Percentiles rank a stretch among this genome's conserved stretches.
Conservation (phyloP, 2,797 vertebrate genomes). For the Nothura maculosa region DNA sequence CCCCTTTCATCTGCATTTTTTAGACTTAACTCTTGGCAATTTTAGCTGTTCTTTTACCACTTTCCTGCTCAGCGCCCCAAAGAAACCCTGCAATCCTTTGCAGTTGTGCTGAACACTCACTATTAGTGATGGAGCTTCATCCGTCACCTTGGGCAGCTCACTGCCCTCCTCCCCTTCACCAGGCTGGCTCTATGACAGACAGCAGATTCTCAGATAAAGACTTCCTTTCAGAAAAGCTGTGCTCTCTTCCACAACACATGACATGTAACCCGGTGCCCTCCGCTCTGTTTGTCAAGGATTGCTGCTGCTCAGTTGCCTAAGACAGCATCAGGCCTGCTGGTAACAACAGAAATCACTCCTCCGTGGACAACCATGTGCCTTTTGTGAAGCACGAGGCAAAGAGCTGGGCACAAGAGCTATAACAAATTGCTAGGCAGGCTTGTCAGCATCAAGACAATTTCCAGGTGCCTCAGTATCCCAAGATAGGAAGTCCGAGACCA, state of each 20-base stretch:
- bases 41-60: not conserved
- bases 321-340: not conserved
- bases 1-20: not conserved
- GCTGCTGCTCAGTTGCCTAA: not conserved
- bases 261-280: not conserved
- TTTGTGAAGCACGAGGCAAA: not conserved
- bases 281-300: not conserved
- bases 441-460: constrained; percentile 31
- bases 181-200: rapidly evolving
- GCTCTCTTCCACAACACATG: not conserved
- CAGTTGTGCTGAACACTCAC: rapidly evolving
- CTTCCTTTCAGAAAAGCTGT: not conserved
- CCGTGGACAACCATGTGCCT: not conserved
- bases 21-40: not conserved
- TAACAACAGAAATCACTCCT: not conserved
- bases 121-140: not conserved
- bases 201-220: not conserved
- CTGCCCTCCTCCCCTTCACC: not conserved
- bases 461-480: not conserved
- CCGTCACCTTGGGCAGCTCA: rapidly evolving
- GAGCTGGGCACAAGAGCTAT: not conserved
- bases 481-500: constrained; percentile 19
- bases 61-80: not conserved
- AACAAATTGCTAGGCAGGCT: not conserved
- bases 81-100: not conserved